Percentiles rank a stretch among this genome's conserved stretches.
These are phyloP conservation scores for Peromyscus leucopus DNA, from an alignment of 2,113 vertebrate species.

Conservation along the genomic window DNA sequence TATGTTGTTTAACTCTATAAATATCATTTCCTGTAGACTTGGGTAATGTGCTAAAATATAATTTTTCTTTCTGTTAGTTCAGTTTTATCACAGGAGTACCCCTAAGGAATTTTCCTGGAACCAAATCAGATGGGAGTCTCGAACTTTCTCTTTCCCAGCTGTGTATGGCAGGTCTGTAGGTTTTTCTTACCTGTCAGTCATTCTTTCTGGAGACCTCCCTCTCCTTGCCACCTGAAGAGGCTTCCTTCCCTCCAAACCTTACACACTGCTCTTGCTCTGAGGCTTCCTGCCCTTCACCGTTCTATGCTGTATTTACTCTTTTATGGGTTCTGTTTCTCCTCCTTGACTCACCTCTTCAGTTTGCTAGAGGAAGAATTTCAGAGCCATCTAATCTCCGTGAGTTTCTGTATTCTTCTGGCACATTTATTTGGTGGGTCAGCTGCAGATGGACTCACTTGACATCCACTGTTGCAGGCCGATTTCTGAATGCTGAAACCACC, in stretches of 20 bases:
- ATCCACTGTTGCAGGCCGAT: not conserved
- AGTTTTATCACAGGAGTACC: not conserved
- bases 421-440: slow-evolving; percentile 38
- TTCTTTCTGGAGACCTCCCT: not conserved
- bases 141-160: not conserved
- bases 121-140: not conserved
- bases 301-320: not conserved
- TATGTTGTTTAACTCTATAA: not conserved
- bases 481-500: not conserved
- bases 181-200: not conserved
- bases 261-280: not conserved
- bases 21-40: not conserved
- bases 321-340: slow-evolving; percentile 1
- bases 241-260: not conserved
- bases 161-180: not conserved
- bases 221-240: not conserved
- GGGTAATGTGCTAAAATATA: not conserved
- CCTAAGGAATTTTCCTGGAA: not conserved
- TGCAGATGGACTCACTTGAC: not conserved
- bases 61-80: not conserved
- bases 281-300: not conserved
- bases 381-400: not conserved
- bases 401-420: not conserved
- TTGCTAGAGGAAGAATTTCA: slow-evolving; percentile 20
- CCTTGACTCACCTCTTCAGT: not conserved